Conservation (phyloP, 2,113 vertebrate species). For the Myotis brandtii region DNA sequence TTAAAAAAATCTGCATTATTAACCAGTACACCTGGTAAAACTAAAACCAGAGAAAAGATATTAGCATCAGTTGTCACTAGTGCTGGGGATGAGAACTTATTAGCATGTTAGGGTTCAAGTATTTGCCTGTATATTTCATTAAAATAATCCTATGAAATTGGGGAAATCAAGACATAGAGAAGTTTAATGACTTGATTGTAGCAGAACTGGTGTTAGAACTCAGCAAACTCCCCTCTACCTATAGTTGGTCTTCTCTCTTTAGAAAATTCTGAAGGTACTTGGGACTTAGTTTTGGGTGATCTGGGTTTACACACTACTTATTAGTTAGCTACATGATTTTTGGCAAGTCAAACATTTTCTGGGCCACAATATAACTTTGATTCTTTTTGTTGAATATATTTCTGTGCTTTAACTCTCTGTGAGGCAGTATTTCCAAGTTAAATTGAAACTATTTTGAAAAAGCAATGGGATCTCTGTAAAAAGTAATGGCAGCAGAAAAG, state of each 20-base stretch:
- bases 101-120: constrained; percentile 27
- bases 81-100: constrained; percentile 4
- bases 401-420: constrained; percentile 38
- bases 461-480: constrained; percentile 2
- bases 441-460: constrained; percentile 26
- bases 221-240: not conserved
- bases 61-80: constrained; percentile 49
- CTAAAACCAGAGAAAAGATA: constrained; percentile 37
- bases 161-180: constrained; percentile 28
- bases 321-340: not conserved
- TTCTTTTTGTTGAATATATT: constrained; percentile 25
- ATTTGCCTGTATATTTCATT: constrained; percentile 25
- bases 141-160: not conserved
- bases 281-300: constrained; percentile 21
- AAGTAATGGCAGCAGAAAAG: constrained; percentile 10
- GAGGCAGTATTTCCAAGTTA: constrained; percentile 26
- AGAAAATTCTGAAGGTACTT: constrained; percentile 18
- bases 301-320: not conserved
- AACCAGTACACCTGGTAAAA: not conserved
- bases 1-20: no score
- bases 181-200: not conserved
- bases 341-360: constrained; percentile 14
- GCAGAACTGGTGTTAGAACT: constrained; percentile 20
- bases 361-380: not conserved
- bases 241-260: not conserved